Evolutionary conservation across 2,113 vertebrate species (phyloP).

Genomic region (Spizaetus ornatus): DNA sequence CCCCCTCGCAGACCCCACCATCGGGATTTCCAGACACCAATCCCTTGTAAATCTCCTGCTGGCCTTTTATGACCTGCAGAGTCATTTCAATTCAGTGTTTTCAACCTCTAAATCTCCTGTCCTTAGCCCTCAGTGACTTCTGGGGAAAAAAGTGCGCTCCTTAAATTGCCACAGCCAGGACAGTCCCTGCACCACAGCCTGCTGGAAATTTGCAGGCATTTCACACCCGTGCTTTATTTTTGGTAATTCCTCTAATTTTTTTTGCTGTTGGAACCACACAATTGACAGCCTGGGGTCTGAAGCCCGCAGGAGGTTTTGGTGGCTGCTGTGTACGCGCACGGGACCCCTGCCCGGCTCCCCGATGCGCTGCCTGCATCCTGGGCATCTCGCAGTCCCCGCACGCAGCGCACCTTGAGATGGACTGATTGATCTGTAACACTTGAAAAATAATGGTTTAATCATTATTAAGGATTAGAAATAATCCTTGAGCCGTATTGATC

Average conservation of each 20-base stretch:
- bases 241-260: not conserved
- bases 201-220: not conserved
- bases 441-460: constrained; percentile 76
- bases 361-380: not conserved
- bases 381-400: constrained; percentile 55
- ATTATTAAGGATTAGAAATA: constrained; percentile 76
- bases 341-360: not conserved
- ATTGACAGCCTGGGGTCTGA: not conserved
- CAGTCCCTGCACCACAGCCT: not conserved
- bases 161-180: not conserved
- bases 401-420: constrained; percentile 37
- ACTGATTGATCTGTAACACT: constrained; percentile 74
- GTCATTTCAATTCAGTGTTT: constrained; percentile 25
- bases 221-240: not conserved
- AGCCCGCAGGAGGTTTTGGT: not conserved
- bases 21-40: not conserved
- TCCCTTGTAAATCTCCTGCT: constrained; percentile 36
- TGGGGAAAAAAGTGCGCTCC: not conserved
- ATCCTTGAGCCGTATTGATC: constrained; percentile 66
- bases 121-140: not conserved
- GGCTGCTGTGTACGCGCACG: accelerated
- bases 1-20: not conserved
- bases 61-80: constrained; percentile 44
- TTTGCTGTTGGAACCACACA: not conserved
- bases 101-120: constrained; percentile 36